phyloP scores from a whole-genome alignment of 2,888 invertebrate genomes.

The Hemaris fuciformis region DNA sequence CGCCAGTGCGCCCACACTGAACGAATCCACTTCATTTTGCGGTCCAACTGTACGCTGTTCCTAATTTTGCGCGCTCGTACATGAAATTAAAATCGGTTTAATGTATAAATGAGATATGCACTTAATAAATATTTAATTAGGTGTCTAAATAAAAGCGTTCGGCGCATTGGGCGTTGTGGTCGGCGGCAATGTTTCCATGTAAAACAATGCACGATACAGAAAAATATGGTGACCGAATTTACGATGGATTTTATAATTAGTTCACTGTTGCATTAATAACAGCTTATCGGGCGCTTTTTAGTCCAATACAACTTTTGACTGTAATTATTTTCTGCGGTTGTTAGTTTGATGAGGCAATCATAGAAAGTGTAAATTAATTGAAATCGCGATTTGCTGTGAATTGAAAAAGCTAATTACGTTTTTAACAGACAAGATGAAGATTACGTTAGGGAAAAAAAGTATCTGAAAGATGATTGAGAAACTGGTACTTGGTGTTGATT shows the following conservation, averaged over 20 bases:
- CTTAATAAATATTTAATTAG: conserved; percentile 81
- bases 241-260: conserved; percentile 24
- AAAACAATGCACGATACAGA: conserved; percentile 51
- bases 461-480: background rate
- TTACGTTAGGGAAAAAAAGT: background rate
- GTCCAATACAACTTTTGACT: background rate
- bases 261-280: background rate
- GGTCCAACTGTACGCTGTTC: conserved; percentile 67
- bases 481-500: too few relatives aligned
- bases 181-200: conserved; percentile 52
- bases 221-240: conserved; percentile 32
- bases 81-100: conserved; percentile 80
- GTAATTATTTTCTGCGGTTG: background rate
- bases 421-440: background rate
- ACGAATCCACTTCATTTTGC: conserved; percentile 77
- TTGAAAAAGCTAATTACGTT: background rate
- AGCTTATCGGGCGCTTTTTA: background rate
- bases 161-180: conserved; percentile 57
- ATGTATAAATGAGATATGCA: conserved; percentile 78
- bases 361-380: background rate
- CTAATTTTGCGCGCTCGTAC: conserved; percentile 77
- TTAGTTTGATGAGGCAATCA: background rate
- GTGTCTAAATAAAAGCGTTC: conserved; percentile 77
- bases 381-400: background rate
- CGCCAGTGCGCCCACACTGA: conserved; percentile 39